Evolutionary conservation across 2,113 vertebrate species (phyloP), one percentile per base, ranked within the genome.

Genomic region (Plestiodon gilberti): DNA sequence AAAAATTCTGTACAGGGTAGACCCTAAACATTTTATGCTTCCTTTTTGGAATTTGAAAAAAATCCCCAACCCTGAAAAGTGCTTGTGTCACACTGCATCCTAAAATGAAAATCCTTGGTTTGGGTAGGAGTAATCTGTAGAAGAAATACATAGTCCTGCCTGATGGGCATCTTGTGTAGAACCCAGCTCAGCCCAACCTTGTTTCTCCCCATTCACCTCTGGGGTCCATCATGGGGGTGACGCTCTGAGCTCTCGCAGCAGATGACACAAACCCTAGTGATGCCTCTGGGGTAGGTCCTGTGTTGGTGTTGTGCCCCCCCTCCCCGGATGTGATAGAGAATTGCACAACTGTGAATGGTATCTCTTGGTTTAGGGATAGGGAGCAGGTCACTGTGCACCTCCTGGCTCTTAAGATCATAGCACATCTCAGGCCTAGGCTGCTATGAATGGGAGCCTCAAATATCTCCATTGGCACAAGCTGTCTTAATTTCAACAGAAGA

Each of bases 1-100:
- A 73, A 86, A 81, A 55, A n/a, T 52, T 81, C n/a, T 52, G 20
- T 64, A 64, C 15, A 35, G 40, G 43, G 30, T 73, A 30, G 30
- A 74, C 20, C 55, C 67, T 86, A 86, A 81, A 86, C 71, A 86
- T 64, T 74, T 62, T 69, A 35, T 55, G 30, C 22, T 81, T 23
- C 18, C 20, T 64, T 28, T 35, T 74, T 55, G 78, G 67, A 74
- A 81, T 81, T 18, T 64, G 78, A 86, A 86, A 64, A 64, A 81
- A 81, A 73, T 81, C 48, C 85, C 85, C 76, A 79, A 55, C 55
- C 48, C 84, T 79, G 57, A 17, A 86, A 86, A 81, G 23, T 38
- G 0, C 22, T 74, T 61, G 38, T 64, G 25, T 35, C 69, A n/a
- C n/a, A 20, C 20, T 64, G 17, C 67, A 64, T 35, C 64, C 25